A percentile compares a stretch with the other conserved stretches of the same genome.
Evolutionary conservation across 2,888 invertebrate species (phyloP).

Genomic region (Aspidapion aeneum): DNA sequence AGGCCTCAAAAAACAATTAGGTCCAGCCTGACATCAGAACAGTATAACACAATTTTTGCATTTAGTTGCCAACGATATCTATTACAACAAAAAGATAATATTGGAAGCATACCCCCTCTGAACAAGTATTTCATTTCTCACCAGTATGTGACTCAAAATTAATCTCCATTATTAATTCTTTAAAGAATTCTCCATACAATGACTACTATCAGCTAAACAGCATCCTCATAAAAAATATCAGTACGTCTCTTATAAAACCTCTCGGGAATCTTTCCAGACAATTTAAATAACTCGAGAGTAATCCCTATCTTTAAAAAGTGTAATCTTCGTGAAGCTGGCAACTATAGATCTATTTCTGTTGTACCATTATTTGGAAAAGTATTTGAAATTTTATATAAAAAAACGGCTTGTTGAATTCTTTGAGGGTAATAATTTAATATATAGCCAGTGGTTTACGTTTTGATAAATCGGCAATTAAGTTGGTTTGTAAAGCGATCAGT

Average conservation of each 20-base stretch:
- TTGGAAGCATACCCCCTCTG: not conserved
- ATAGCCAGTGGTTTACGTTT: not conserved
- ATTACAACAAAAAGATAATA: not conserved
- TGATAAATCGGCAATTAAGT: not conserved
- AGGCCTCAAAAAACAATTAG: too few relatives aligned
- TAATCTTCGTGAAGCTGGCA: not conserved
- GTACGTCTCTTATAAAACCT: too few relatives aligned
- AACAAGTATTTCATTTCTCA: not conserved
- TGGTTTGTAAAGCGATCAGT: not conserved
- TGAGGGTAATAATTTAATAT: not conserved
- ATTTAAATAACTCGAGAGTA: too few relatives aligned
- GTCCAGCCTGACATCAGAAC: too few relatives aligned
- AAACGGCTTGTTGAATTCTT: not conserved
- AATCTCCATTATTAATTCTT: not conserved
- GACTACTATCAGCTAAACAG: too few relatives aligned
- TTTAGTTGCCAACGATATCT: not conserved
- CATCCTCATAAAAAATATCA: too few relatives aligned
- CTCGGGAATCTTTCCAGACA: not conserved
- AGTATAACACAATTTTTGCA: not conserved
- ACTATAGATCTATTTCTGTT: not conserved
- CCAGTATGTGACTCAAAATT: not conserved
- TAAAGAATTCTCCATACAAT: too few relatives aligned
- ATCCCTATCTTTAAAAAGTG: too few relatives aligned
- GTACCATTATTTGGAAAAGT: not conserved
- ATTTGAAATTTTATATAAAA: not conserved